Conservation (phyloP, 2,113 vertebrate genomes). For the Acrocephalus kingi region DNA sequence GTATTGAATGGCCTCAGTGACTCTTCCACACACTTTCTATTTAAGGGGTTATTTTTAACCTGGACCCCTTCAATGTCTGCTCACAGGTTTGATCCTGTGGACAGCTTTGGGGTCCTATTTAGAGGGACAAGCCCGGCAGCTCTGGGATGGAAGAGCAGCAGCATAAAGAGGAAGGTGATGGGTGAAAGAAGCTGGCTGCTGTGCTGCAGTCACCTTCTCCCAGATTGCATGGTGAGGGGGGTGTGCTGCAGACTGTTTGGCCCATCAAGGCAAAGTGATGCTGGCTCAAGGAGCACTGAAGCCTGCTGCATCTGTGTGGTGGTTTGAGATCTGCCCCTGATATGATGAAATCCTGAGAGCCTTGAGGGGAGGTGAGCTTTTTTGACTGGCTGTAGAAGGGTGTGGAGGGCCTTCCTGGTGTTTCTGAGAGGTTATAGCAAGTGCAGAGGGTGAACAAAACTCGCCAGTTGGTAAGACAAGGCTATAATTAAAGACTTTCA, state of each 20-base stretch:
- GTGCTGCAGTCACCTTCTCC: background rate
- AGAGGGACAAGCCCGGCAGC: background rate
- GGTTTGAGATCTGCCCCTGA: background rate
- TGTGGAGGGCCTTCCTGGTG: background rate
- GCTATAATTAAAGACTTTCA: background rate
- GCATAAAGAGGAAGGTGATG: accelerated
- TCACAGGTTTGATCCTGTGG: background rate
- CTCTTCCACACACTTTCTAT: accelerated
- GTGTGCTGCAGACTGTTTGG: background rate
- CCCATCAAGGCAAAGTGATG: accelerated
- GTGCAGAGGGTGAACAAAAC: background rate
- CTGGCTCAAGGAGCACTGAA: background rate
- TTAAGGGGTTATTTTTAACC: background rate
- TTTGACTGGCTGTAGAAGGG: background rate
- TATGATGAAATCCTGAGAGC: background rate
- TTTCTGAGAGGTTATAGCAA: background rate
- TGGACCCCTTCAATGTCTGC: background rate
- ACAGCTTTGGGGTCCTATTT: background rate
- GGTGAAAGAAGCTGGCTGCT: background rate
- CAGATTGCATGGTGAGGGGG: accelerated
- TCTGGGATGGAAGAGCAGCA: accelerated
- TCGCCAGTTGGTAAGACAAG: background rate
- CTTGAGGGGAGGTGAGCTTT: background rate
- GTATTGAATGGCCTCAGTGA: background rate
- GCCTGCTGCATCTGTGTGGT: background rate